These are phyloP conservation scores for Actinopyga echinites DNA, from an alignment of 53 echinoderm and acorn worm genomes.

Conservation along the genomic window DNA sequence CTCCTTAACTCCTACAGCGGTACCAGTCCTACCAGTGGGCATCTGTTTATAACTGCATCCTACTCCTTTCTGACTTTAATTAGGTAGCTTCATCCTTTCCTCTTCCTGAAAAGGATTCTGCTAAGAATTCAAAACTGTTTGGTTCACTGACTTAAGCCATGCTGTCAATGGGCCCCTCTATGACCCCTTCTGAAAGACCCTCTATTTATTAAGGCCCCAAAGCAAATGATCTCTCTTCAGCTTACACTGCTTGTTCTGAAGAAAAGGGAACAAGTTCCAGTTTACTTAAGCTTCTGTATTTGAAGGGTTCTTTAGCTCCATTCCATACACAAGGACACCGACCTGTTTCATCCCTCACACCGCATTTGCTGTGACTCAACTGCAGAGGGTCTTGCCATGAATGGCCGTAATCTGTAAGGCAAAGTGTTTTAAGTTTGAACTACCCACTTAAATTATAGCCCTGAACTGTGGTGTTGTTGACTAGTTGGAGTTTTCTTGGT, in stretches of 20 bases:
- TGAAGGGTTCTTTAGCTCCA: neutral
- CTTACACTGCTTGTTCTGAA: constrained; percentile 7
- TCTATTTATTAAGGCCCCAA: neutral
- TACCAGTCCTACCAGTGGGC: neutral
- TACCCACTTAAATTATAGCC: neutral
- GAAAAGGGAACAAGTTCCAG: constrained; percentile 19
- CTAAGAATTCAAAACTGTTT: constrained; percentile 4
- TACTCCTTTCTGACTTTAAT: constrained; percentile 15
- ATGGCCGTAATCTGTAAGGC: neutral
- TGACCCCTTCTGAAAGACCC: neutral
- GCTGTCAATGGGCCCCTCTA: neutral
- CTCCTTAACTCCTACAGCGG: neutral
- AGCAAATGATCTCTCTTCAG: constrained; percentile 5
- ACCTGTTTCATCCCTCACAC: neutral
- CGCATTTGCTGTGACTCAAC: constrained; percentile 21
- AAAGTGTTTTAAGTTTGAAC: constrained; percentile 33
- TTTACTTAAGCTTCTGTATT: constrained; percentile 27
- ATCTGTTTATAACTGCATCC: constrained; percentile 25
- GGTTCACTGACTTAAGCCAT: constrained; percentile 16
- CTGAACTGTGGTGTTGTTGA: neutral
- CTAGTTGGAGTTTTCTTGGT: neutral
- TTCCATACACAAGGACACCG: neutral
- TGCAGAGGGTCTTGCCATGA: neutral
- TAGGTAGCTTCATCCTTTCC: neutral
- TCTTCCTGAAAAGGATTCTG: constrained; percentile 19